A percentile compares a stretch with the other conserved stretches of the same genome.
phyloP scores from a whole-genome alignment of 2,113 vertebrate genomes.

The Rhea americana region DNA sequence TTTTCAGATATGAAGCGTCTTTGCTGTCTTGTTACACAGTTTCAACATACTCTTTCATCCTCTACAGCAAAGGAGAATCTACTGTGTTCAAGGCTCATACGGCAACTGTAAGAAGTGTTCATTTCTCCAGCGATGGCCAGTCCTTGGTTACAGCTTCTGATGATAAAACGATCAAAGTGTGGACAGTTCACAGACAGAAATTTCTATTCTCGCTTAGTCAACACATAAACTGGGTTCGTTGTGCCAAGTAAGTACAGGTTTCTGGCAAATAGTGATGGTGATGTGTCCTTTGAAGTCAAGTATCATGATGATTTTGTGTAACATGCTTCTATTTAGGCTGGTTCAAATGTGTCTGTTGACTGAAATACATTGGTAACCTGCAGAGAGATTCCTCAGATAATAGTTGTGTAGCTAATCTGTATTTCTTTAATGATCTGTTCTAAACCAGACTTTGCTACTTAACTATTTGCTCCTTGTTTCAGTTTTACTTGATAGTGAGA shows the following conservation, averaged over 20 bases:
- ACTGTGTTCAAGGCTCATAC: constrained; percentile 91
- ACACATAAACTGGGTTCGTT: constrained; percentile 99
- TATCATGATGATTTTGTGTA: background rate
- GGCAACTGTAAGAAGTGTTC: constrained; percentile 88
- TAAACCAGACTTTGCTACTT: background rate
- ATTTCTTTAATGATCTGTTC: background rate
- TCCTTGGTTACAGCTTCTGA: constrained; percentile 92
- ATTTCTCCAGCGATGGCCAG: constrained; percentile 92
- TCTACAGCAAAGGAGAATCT: constrained; percentile 89
- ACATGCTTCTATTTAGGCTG: background rate
- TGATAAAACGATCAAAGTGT: constrained; percentile 96
- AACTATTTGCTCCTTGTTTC: background rate
- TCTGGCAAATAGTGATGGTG: background rate
- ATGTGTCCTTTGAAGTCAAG: background rate
- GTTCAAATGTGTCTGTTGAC: background rate
- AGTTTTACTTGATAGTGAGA: background rate
- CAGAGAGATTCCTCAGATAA: background rate
- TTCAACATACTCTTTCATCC: background rate
- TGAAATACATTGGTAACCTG: background rate
- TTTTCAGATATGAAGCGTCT: background rate
- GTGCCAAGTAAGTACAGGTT: constrained; percentile 83
- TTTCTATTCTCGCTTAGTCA: constrained; percentile 93
- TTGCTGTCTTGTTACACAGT: background rate
- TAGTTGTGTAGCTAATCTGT: background rate
- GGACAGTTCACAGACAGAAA: constrained; percentile 93